These are phyloP conservation scores for Drosophila sulfurigaster DNA, from an alignment of 1,140 invertebrate genomes.

Conservation along the genomic window DNA sequence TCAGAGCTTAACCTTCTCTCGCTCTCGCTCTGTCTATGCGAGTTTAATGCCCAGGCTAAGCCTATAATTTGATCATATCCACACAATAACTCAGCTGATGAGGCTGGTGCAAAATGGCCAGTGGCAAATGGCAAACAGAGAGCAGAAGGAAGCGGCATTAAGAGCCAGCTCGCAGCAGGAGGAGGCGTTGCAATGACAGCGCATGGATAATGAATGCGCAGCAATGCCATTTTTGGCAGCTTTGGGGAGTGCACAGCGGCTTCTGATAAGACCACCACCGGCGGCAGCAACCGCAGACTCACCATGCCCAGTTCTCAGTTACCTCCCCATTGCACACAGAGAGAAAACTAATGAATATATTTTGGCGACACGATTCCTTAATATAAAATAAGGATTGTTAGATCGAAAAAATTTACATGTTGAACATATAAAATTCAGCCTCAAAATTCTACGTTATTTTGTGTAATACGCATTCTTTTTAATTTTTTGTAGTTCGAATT, in stretches of 20 bases:
- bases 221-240: slow-evolving; percentile 81
- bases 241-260: slow-evolving; percentile 68
- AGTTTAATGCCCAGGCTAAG: slow-evolving; percentile 75
- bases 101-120: slow-evolving; percentile 70
- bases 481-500: too few species aligned
- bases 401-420: too few species aligned
- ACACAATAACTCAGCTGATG: slow-evolving; percentile 73
- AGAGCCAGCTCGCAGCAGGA: too few species aligned
- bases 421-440: too few species aligned
- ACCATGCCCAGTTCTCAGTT: slow-evolving; percentile 9
- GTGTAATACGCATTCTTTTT: too few species aligned
- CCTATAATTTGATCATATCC: slow-evolving; percentile 84
- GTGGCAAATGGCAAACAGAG: slow-evolving; percentile 47
- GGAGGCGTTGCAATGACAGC: slow-evolving; percentile 66
- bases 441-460: too few species aligned
- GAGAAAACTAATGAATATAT: too few species aligned
- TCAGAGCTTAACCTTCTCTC: not conserved
- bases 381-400: too few species aligned
- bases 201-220: slow-evolving; percentile 76
- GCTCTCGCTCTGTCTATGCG: slow-evolving; percentile 62
- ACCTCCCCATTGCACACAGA: not conserved
- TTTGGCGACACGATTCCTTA: too few species aligned
- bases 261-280: slow-evolving; percentile 83
- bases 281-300: not conserved
- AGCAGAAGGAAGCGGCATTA: slow-evolving; percentile 2